phyloP scores from a whole-genome alignment of 2,888 invertebrate species.

The Gastracanthus pulcherrimus region DNA sequence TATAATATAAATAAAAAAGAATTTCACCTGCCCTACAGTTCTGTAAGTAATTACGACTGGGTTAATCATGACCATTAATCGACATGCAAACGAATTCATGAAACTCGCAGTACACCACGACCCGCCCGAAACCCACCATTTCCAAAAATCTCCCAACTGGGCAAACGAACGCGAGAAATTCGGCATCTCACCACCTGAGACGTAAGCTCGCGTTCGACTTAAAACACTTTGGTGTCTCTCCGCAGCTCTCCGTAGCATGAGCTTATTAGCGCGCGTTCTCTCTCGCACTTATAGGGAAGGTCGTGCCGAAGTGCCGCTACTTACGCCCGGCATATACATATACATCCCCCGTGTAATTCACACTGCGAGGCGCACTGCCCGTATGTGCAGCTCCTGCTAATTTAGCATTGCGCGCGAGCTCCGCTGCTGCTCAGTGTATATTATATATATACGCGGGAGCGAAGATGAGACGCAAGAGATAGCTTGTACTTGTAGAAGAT shows the following conservation, averaged over 20 bases:
- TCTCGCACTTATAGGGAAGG: not conserved
- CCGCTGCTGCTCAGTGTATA: not conserved
- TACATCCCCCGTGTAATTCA: constrained; percentile 10
- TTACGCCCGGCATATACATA: not conserved
- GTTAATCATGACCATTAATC: too few relatives aligned
- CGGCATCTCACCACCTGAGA: not conserved
- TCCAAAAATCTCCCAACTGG: too few relatives aligned
- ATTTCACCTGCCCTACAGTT: too few relatives aligned
- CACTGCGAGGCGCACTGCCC: not conserved
- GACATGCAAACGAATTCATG: too few relatives aligned
- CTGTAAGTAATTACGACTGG: too few relatives aligned
- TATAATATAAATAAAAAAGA: too few relatives aligned
- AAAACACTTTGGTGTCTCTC: not conserved
- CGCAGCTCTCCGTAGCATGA: not conserved
- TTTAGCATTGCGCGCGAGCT: not conserved
- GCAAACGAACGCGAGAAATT: not conserved
- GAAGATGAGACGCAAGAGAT: not conserved
- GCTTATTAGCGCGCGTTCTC: constrained; percentile 12
- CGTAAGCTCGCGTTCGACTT: not conserved
- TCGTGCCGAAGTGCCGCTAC: constrained; percentile 31
- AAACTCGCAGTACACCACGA: too few relatives aligned
- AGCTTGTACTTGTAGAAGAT: not conserved
- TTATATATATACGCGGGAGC: not conserved
- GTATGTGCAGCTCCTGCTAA: constrained; percentile 10
- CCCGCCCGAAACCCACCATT: too few relatives aligned